A percentile compares a stretch with the other conserved stretches of the same genome.
phyloP scores from a whole-genome alignment of 1,140 invertebrate genomes.

The Bombus impatiens region DNA sequence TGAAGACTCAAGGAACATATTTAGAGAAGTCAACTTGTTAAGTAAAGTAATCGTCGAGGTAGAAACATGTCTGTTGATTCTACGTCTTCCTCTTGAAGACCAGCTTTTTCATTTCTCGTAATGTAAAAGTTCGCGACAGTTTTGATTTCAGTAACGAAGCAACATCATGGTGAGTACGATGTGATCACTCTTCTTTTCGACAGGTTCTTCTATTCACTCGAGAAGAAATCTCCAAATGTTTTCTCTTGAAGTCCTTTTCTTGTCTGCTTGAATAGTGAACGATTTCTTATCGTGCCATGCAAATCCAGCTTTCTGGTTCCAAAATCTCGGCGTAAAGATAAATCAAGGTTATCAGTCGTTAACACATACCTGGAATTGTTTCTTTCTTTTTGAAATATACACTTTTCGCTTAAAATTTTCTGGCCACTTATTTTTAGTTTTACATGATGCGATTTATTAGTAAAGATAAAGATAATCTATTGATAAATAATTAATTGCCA shows the following conservation, averaged over 20 bases:
- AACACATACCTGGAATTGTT: neutral
- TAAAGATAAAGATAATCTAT: no score
- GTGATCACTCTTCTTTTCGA: neutral
- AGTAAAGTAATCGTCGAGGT: neutral
- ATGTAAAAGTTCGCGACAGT: neutral
- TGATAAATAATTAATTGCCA: no score
- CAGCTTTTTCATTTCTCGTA: neutral
- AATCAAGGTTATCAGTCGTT: neutral
- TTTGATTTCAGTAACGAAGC: neutral
- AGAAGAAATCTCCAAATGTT: neutral
- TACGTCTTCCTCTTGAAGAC: neutral
- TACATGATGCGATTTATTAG: no score
- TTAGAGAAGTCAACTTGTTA: neutral
- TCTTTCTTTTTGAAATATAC: neutral
- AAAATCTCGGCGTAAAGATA: neutral
- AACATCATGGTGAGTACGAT: neutral
- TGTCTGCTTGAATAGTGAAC: neutral
- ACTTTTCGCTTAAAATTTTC: neutral
- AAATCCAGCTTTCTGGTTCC: neutral
- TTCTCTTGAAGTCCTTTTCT: neutral
- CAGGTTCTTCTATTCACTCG: neutral
- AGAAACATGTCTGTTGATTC: conserved; percentile 6
- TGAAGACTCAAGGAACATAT: neutral
- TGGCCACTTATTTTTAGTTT: no score
- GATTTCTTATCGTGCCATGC: neutral